A percentile compares a stretch with the other conserved stretches of the same genome.
These are phyloP conservation scores for Asteroscopus sphinx DNA, from an alignment of 2,888 invertebrate genomes.

Conservation along the genomic window DNA sequence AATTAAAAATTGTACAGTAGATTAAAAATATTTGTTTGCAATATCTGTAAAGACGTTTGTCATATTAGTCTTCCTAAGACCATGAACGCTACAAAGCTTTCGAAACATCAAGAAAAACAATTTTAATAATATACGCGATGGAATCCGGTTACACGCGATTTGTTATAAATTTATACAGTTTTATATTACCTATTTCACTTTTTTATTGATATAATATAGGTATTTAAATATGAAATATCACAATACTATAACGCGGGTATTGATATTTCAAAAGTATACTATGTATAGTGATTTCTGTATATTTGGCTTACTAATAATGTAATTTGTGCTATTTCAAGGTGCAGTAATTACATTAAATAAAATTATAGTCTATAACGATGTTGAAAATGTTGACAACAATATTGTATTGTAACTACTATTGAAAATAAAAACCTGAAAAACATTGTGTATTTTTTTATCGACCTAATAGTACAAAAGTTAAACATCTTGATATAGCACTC, in stretches of 20 bases:
- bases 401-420: slow-evolving; percentile 61
- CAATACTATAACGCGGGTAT: slow-evolving; percentile 1
- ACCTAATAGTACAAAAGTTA: no score
- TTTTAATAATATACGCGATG: no score
- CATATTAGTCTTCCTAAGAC: no score
- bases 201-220: neutral
- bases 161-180: no score
- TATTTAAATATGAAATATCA: neutral
- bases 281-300: slow-evolving; percentile 24
- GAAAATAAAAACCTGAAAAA: slow-evolving; percentile 49
- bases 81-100: no score
- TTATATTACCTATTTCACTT: neutral
- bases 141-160: no score
- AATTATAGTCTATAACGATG: slow-evolving; percentile 45
- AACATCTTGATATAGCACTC: no score
- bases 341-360: slow-evolving; percentile 33
- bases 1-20: no score
- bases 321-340: slow-evolving; percentile 43
- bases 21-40: no score
- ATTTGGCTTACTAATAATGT: slow-evolving; percentile 32
- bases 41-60: no score
- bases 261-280: neutral
- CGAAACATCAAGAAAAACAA: no score
- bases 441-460: no score
- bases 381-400: slow-evolving; percentile 73